Conservation (phyloP, 2,888 invertebrate genomes). For the Synergus laeviventris region DNA sequence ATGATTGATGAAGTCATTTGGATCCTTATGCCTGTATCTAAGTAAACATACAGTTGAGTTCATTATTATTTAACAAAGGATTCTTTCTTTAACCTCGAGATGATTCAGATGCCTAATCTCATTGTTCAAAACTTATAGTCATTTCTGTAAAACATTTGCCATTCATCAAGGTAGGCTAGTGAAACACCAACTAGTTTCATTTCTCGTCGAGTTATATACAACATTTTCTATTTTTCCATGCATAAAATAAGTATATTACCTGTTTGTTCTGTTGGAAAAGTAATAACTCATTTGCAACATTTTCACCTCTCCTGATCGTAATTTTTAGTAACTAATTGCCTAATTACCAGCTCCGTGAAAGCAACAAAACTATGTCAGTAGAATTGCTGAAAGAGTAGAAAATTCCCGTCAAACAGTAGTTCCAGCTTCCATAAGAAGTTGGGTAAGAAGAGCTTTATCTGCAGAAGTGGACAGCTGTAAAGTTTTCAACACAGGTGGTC, state of each 20-base stretch:
- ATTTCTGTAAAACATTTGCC: background rate
- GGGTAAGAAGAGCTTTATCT: constrained; percentile 42
- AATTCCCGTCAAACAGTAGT: background rate
- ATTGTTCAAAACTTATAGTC: background rate
- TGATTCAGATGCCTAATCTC: background rate
- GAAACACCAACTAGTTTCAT: background rate
- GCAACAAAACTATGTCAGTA: background rate
- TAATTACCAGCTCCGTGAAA: no score
- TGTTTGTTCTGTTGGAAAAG: background rate
- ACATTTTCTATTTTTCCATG: background rate
- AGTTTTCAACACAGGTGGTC: constrained; percentile 31
- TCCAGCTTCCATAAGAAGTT: background rate
- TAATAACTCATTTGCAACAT: background rate
- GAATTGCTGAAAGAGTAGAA: background rate
- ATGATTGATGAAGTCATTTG: background rate
- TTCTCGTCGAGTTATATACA: background rate
- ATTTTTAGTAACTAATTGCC: no score
- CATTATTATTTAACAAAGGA: background rate
- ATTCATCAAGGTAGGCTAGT: background rate
- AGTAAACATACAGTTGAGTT: background rate
- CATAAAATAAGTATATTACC: background rate
- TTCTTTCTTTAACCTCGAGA: background rate
- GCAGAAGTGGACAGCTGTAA: constrained; percentile 47
- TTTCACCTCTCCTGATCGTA: no score
- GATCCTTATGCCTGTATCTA: background rate